Percentiles rank a stretch among this genome's conserved stretches.
Conservation (phyloP, 1,140 invertebrate genomes). For the Drosophila lacertosa region DNA sequence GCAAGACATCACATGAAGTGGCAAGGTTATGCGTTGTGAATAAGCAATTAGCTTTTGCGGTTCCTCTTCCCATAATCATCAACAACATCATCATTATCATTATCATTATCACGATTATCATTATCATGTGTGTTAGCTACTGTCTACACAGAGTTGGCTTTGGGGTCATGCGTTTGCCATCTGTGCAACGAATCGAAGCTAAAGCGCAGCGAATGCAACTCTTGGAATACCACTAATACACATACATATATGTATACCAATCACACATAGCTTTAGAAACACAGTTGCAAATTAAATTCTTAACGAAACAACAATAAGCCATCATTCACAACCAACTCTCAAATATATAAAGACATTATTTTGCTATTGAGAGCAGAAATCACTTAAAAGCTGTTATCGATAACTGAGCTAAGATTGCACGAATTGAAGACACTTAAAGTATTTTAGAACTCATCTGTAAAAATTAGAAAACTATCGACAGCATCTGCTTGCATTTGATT, state of each 20-base stretch:
- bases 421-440: too few species aligned
- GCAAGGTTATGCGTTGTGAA: slow-evolving; percentile 79
- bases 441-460: too few species aligned
- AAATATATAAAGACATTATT: too few species aligned
- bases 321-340: too few species aligned
- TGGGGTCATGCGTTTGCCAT: slow-evolving; percentile 38
- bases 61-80: slow-evolving; percentile 36
- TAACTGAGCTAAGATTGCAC: too few species aligned
- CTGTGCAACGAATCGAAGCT: slow-evolving; percentile 20
- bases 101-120: slow-evolving; percentile 16
- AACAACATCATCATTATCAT: slow-evolving; percentile 2
- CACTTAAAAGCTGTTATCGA: too few species aligned
- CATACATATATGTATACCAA: not conserved
- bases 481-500: too few species aligned
- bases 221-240: not conserved
- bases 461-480: too few species aligned
- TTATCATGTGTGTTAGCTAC: not conserved
- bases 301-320: too few species aligned
- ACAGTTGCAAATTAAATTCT: not conserved
- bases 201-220: slow-evolving; percentile 11
- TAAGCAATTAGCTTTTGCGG: slow-evolving; percentile 76
- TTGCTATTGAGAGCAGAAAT: too few species aligned
- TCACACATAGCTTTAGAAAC: too few species aligned
- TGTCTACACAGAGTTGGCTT: slow-evolving; percentile 9
- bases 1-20: slow-evolving; percentile 72